phyloP scores from a whole-genome alignment of 2,797 vertebrate species.

The Syndactyla subalaris region DNA sequence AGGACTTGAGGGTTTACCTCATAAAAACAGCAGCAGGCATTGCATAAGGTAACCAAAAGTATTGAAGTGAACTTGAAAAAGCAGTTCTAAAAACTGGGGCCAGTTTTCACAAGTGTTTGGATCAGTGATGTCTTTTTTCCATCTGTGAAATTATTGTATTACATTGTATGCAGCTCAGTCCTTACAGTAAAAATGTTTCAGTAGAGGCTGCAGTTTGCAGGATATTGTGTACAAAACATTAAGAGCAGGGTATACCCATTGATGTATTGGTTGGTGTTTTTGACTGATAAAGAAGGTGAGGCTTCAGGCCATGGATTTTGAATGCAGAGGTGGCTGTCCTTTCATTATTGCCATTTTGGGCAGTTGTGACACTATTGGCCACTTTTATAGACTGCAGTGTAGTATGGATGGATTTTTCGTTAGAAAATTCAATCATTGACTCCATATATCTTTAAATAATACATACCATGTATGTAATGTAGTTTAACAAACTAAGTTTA shows the following conservation, averaged over 20 bases:
- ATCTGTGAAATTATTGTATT: not conserved
- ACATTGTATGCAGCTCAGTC: not conserved
- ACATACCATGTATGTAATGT: accelerated
- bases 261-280: not conserved
- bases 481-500: not conserved
- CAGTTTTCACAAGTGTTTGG: not conserved
- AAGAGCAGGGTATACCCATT: not conserved
- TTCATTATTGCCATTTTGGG: not conserved
- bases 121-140: not conserved
- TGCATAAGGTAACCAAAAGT: not conserved
- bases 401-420: not conserved
- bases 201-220: not conserved
- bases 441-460: not conserved
- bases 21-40: not conserved
- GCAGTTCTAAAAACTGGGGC: not conserved
- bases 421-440: not conserved
- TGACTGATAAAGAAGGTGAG: not conserved
- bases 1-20: not conserved
- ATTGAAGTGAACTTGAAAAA: not conserved
- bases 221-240: not conserved
- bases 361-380: not conserved
- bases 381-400: not conserved
- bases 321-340: not conserved
- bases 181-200: not conserved
- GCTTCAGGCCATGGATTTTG: not conserved